Evolutionary conservation across 2,888 invertebrate species (phyloP).

Genomic region (Andrena marginata): DNA sequence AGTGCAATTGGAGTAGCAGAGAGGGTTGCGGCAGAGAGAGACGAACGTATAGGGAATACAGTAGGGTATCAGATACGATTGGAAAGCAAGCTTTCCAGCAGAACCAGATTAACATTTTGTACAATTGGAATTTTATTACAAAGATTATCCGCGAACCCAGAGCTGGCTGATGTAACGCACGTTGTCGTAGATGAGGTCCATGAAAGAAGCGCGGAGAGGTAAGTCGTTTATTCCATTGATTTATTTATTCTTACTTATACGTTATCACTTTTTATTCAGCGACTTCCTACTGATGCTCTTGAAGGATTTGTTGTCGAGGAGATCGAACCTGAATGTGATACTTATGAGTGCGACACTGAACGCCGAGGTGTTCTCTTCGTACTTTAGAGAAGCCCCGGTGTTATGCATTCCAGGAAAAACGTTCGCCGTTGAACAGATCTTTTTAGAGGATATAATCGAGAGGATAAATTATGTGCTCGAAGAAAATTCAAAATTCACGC

Average conservation of each 20-base stretch:
- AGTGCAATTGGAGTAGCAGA: slow-evolving; percentile 97
- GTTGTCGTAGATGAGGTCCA: slow-evolving; percentile 96
- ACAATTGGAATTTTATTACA: slow-evolving; percentile 96
- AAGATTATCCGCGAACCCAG: slow-evolving; percentile 92
- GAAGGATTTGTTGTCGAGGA: slow-evolving; percentile 90
- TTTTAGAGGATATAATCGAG: slow-evolving; percentile 93
- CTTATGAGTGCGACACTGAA: slow-evolving; percentile 98
- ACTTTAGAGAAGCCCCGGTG: slow-evolving; percentile 92
- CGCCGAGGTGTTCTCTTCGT: slow-evolving; percentile 92
- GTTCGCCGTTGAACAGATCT: slow-evolving; percentile 93
- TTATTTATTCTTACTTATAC: slow-evolving; percentile 22
- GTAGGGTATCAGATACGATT: slow-evolving; percentile 91
- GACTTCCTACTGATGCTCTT: slow-evolving; percentile 95
- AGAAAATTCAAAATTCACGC: slow-evolving; percentile 88
- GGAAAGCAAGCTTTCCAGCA: slow-evolving; percentile 91
- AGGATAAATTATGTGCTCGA: slow-evolving; percentile 87
- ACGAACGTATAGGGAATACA: slow-evolving; percentile 91
- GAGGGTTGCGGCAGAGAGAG: slow-evolving; percentile 94
- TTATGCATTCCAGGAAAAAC: slow-evolving; percentile 94
- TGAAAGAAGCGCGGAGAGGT: slow-evolving; percentile 94
- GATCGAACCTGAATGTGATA: slow-evolving; percentile 92
- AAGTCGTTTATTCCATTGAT: slow-evolving; percentile 78
- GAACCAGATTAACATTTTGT: slow-evolving; percentile 95
- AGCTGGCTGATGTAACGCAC: slow-evolving; percentile 92
- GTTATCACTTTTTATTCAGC: slow-evolving; percentile 82